Evolutionary conservation across 2,888 invertebrate species (phyloP).

Genomic region (Caenorhabditis sp.): DNA sequence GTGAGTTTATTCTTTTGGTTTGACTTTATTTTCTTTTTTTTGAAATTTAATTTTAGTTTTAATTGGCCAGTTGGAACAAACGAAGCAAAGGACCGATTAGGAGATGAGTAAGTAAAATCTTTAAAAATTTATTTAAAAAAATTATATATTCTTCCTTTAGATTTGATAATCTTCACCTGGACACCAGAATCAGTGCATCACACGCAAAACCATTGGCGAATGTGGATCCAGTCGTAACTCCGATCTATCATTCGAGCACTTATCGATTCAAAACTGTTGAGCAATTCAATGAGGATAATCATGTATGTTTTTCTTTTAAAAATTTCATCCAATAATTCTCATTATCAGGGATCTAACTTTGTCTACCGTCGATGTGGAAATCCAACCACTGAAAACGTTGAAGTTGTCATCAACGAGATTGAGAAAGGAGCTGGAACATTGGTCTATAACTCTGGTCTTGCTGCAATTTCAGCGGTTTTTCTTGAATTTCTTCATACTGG

Average conservation of each 20-base stretch:
- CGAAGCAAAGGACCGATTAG: slow-evolving; percentile 40
- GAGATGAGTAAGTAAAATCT: slow-evolving; percentile 23
- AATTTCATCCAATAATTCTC: not conserved
- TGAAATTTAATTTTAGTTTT: slow-evolving; percentile 15
- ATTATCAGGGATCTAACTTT: slow-evolving; percentile 42
- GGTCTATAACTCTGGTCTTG: slow-evolving; percentile 54
- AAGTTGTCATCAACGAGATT: slow-evolving; percentile 51
- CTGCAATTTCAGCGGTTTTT: slow-evolving; percentile 70
- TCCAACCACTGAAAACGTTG: slow-evolving; percentile 55
- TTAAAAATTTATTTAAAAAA: not conserved
- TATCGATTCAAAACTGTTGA: slow-evolving; percentile 42
- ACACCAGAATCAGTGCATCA: slow-evolving; percentile 31
- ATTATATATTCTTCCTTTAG: too few relatives aligned
- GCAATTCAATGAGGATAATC: slow-evolving; percentile 41
- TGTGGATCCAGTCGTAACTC: slow-evolving; percentile 50
- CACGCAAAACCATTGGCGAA: slow-evolving; percentile 41
- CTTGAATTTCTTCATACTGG: slow-evolving; percentile 71
- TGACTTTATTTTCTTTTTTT: too few relatives aligned
- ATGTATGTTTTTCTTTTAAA: slow-evolving; percentile 23
- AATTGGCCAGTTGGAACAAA: slow-evolving; percentile 49
- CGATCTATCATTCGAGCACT: slow-evolving; percentile 53
- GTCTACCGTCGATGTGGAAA: slow-evolving; percentile 55
- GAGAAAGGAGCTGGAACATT: slow-evolving; percentile 54
- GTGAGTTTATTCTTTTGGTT: slow-evolving; percentile 13
- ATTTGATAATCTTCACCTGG: slow-evolving; percentile 28